Evolutionary conservation across 2,113 vertebrate species (phyloP).

Genomic region (Chaetura pelagica): DNA sequence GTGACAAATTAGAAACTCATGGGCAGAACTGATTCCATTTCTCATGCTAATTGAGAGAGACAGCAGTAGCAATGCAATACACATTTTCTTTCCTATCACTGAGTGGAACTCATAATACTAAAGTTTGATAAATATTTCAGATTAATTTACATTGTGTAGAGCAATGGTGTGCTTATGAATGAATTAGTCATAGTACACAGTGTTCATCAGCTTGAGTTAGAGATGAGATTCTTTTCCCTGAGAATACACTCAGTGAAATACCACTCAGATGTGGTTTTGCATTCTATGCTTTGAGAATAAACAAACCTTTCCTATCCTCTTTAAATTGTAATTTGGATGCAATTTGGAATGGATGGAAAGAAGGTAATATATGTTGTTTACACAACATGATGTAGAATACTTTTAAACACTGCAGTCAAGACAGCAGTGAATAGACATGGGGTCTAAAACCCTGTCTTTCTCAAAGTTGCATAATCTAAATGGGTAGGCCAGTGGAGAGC

Average conservation of each 20-base stretch:
- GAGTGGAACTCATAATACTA: neutral
- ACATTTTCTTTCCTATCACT: neutral
- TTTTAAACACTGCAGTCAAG: neutral
- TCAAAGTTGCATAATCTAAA: neutral
- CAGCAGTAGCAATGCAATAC: neutral
- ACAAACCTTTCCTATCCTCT: neutral
- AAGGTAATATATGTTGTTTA: neutral
- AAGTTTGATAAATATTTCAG: neutral
- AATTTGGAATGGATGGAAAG: neutral
- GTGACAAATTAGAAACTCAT: slow-evolving; percentile 45
- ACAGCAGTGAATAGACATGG: neutral
- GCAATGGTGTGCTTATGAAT: neutral
- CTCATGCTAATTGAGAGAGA: neutral
- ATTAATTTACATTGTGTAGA: neutral
- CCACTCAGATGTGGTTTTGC: neutral
- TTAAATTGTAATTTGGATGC: neutral
- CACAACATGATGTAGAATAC: neutral
- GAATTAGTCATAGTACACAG: neutral
- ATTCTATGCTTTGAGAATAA: neutral
- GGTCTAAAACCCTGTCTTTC: neutral
- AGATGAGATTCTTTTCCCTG: neutral
- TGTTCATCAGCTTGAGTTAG: neutral
- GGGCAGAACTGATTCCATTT: slow-evolving; percentile 42
- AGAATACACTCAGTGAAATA: neutral
- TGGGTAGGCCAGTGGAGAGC: neutral